These are phyloP conservation scores for Hesperophylax magnus DNA, from an alignment of 1,140 invertebrate species.

Conservation along the genomic window DNA sequence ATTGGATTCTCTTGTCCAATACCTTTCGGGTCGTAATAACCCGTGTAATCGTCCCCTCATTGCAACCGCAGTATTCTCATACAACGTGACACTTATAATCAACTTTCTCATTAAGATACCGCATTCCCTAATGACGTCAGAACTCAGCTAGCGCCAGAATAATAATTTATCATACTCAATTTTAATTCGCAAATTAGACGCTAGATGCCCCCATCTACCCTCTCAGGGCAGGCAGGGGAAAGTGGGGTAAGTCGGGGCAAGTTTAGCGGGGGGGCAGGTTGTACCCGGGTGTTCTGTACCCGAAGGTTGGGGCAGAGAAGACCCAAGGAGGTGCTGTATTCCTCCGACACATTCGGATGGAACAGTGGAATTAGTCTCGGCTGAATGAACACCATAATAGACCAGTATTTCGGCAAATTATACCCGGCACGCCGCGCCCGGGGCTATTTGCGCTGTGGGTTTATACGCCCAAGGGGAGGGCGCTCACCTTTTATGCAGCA, in stretches of 20 bases:
- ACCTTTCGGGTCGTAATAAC: background rate
- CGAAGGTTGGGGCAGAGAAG: background rate
- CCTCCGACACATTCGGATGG: slow-evolving; percentile 53
- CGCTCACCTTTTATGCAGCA: background rate
- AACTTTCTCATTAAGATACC: slow-evolving; percentile 32
- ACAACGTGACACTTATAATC: slow-evolving; percentile 20
- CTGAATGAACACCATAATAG: slow-evolving; percentile 58
- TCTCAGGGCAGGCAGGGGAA: slow-evolving; percentile 1
- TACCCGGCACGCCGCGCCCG: slow-evolving; percentile 54
- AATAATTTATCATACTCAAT: slow-evolving; percentile 50
- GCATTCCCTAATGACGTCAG: slow-evolving; percentile 33
- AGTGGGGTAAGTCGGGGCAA: no score
- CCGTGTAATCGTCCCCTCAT: background rate
- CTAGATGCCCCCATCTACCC: slow-evolving; percentile 29
- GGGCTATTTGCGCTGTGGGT: slow-evolving; percentile 51
- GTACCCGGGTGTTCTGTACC: background rate
- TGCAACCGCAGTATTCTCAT: slow-evolving; percentile 15
- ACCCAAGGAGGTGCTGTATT: slow-evolving; percentile 47
- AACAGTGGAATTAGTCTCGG: slow-evolving; percentile 58
- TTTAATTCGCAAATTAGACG: slow-evolving; percentile 50
- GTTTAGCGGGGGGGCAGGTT: slow-evolving; percentile 3
- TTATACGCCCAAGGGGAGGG: slow-evolving; percentile 1
- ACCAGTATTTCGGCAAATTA: slow-evolving; percentile 59
- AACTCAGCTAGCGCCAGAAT: slow-evolving; percentile 33
- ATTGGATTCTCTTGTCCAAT: background rate